phyloP scores from a whole-genome alignment of 2,113 vertebrate species.

The Chaenogobius annularis region DNA sequence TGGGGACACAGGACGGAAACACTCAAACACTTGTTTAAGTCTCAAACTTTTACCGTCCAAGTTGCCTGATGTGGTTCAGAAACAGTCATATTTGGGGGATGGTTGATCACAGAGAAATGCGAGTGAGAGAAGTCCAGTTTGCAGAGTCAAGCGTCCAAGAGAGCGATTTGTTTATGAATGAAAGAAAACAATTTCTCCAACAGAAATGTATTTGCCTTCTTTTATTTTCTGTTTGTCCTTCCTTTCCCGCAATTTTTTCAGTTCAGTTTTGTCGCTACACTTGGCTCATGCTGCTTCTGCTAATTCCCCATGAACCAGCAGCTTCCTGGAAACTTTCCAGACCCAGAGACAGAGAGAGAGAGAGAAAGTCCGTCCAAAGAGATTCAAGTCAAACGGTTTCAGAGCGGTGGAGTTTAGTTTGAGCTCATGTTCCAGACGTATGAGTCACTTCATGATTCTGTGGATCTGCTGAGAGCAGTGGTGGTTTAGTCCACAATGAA shows the following conservation, averaged over 20 bases:
- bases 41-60: conserved; percentile 61
- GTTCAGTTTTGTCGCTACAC: conserved; percentile 15
- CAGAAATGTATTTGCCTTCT: conserved; percentile 19
- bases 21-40: conserved; percentile 62
- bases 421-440: conserved; percentile 33
- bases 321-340: conserved; percentile 26
- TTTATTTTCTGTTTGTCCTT: conserved; percentile 14
- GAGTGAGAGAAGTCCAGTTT: conserved; percentile 40
- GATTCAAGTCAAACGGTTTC: conserved; percentile 27
- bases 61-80: conserved; percentile 66
- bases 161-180: conserved; percentile 34
- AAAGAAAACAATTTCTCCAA: conserved; percentile 40
- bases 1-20: conserved; percentile 36
- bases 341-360: conserved; percentile 16
- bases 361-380: conserved; percentile 22
- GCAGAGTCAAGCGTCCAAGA: conserved; percentile 24
- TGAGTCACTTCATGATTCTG: conserved; percentile 52
- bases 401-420: conserved; percentile 19
- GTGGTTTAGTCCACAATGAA: conserved; percentile 67
- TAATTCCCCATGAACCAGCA: conserved; percentile 16
- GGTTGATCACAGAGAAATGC: conserved; percentile 56
- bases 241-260: conserved; percentile 26
- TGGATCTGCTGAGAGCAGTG: conserved; percentile 48
- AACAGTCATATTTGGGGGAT: conserved; percentile 63
- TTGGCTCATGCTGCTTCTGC: conserved; percentile 5